These are phyloP conservation scores for Mormoops blainvillei DNA, from an alignment of 2,113 vertebrate genomes.

Conservation along the genomic window DNA sequence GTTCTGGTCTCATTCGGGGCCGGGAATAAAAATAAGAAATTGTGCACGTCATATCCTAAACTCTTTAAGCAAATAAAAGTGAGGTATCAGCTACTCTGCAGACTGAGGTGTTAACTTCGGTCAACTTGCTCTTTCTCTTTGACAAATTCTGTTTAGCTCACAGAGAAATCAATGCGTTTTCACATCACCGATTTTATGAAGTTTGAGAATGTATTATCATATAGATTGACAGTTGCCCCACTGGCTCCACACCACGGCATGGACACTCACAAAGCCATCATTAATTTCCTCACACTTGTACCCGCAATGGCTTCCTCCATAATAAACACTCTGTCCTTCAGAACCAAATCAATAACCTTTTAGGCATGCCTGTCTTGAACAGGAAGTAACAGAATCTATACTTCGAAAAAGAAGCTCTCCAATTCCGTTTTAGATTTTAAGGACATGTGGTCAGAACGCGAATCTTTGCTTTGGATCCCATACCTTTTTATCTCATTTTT, in stretches of 20 bases:
- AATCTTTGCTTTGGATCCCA: slow-evolving; percentile 46
- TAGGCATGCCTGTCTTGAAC: slow-evolving; percentile 75
- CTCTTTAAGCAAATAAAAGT: slow-evolving; percentile 41
- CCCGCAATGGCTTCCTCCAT: slow-evolving; percentile 77
- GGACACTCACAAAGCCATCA: slow-evolving; percentile 81
- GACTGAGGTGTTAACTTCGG: slow-evolving; percentile 71
- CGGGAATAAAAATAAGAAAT: slow-evolving; percentile 51
- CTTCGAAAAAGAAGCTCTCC: slow-evolving; percentile 66
- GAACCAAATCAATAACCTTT: slow-evolving; percentile 82
- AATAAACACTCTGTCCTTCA: slow-evolving; percentile 81
- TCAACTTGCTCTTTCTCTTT: slow-evolving; percentile 68
- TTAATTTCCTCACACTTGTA: slow-evolving; percentile 82
- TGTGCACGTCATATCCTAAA: slow-evolving; percentile 5
- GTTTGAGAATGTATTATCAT: slow-evolving; percentile 85
- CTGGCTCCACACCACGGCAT: slow-evolving; percentile 78
- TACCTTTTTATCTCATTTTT: slow-evolving; percentile 13
- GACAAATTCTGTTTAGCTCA: slow-evolving; percentile 74
- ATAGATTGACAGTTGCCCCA: slow-evolving; percentile 85
- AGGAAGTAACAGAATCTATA: slow-evolving; percentile 74
- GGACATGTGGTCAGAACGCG: slow-evolving; percentile 1
- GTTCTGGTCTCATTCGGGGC: not conserved
- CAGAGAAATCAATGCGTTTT: slow-evolving; percentile 81
- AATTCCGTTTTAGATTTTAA: slow-evolving; percentile 60
- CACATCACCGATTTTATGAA: slow-evolving; percentile 84
- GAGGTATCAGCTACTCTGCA: not conserved